A percentile compares a stretch with the other conserved stretches of the same genome.
Evolutionary conservation across 2,888 invertebrate species (phyloP).

Genomic region (Pristionchus japonicus): DNA sequence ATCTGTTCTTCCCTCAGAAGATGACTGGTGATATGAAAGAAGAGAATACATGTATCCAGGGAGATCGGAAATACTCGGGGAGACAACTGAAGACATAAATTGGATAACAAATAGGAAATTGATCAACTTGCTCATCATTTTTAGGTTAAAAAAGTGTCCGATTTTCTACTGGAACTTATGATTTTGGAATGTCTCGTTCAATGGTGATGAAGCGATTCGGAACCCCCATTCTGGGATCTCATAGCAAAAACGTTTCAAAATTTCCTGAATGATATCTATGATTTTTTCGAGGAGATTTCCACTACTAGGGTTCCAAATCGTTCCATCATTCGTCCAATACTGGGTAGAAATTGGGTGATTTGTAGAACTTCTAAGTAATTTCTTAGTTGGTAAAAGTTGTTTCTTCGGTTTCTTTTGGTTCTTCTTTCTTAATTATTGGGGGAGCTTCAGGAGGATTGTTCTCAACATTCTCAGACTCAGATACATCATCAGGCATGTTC

Average conservation of each 20-base stretch:
- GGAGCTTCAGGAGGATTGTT: not conserved
- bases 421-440: not conserved
- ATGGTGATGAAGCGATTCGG: too few species aligned
- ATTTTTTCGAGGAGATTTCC: too few species aligned
- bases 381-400: not conserved
- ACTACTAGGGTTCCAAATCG: too few species aligned
- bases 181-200: too few species aligned
- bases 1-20: not conserved
- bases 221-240: too few species aligned
- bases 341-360: too few species aligned
- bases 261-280: too few species aligned
- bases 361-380: not conserved
- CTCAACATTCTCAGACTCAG: not conserved
- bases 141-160: not conserved
- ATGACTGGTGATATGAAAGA: not conserved
- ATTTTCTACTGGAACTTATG: too few species aligned
- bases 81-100: not conserved
- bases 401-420: not conserved
- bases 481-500: not conserved
- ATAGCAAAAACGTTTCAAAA: too few species aligned
- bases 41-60: not conserved
- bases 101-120: not conserved
- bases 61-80: not conserved
- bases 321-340: too few species aligned
- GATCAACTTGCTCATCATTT: not conserved